Conservation (phyloP, 2,797 vertebrate species). For the Eospalax fontanierii region DNA sequence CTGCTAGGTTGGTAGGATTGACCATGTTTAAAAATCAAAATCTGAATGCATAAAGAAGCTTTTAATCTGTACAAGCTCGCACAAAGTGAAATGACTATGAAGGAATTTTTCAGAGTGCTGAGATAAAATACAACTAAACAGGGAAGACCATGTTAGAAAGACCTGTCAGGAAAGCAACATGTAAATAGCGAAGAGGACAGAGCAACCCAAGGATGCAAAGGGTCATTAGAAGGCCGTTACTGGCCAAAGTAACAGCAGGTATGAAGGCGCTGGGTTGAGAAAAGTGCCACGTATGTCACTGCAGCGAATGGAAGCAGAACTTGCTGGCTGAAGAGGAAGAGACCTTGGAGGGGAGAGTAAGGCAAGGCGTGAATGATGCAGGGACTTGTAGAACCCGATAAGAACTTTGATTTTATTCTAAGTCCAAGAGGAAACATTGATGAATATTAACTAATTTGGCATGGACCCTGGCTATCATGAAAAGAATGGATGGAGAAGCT, state of each 20-base stretch:
- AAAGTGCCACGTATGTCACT: not conserved
- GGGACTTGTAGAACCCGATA: not conserved
- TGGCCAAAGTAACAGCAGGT: not conserved
- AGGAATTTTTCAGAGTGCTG: not conserved
- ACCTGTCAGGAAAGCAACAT: not conserved
- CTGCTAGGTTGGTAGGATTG: not conserved
- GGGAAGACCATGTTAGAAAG: not conserved
- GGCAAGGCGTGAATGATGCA: not conserved
- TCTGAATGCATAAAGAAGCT: not conserved
- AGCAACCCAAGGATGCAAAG: not conserved
- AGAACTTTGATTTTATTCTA: not conserved
- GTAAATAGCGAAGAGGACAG: not conserved
- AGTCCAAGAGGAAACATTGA: not conserved
- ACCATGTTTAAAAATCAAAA: conserved; percentile 51
- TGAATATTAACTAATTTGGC: not conserved
- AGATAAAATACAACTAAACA: not conserved
- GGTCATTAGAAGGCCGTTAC: not conserved
- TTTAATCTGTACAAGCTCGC: not conserved
- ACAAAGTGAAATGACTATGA: not conserved
- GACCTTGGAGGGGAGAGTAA: not conserved
- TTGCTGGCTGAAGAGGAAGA: not conserved
- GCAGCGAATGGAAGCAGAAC: not conserved
- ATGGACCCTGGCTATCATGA: not conserved
- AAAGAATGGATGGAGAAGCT: not conserved
- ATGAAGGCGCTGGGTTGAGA: not conserved